Conservation (phyloP, 92 coral and sea anemone genomes). For the Plumapathes pennacea region DNA sequence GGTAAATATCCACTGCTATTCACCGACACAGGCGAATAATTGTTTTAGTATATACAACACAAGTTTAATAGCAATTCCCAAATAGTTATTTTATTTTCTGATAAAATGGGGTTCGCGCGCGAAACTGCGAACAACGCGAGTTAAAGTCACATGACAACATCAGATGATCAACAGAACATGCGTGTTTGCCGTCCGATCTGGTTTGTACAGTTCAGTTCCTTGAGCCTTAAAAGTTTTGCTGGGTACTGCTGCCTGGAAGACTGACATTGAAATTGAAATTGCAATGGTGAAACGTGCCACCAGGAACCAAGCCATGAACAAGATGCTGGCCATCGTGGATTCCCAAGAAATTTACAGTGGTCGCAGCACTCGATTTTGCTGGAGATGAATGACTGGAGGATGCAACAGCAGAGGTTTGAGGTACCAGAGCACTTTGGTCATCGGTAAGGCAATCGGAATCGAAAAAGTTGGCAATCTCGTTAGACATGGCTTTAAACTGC, state of each 20-base stretch:
- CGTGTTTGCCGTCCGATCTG: background rate
- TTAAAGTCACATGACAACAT: too few species aligned
- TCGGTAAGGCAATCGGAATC: conserved; percentile 11
- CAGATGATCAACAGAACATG: too few species aligned
- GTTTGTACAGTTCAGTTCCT: too few species aligned
- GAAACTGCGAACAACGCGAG: too few species aligned
- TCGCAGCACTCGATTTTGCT: background rate
- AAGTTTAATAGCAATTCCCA: too few species aligned
- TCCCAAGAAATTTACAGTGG: background rate
- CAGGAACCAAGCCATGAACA: conserved; percentile 29
- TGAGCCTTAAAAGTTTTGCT: conserved; percentile 1
- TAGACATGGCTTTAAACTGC: conserved; percentile 54
- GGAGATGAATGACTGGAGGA: conserved; percentile 6
- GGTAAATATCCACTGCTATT: too few species aligned
- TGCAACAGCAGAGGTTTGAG: conserved; percentile 7
- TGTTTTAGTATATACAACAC: too few species aligned
- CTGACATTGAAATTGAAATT: conserved; percentile 21
- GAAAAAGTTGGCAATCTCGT: conserved; percentile 20
- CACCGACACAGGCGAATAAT: too few species aligned
- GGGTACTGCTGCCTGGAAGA: conserved; percentile 15
- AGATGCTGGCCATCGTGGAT: conserved; percentile 18
- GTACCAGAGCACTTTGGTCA: conserved; percentile 9
- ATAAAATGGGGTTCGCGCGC: too few species aligned
- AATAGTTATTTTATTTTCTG: too few species aligned
- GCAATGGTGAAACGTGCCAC: conserved; percentile 38